Evolutionary conservation across 1,140 invertebrate species (phyloP), one percentile per base, ranked within the genome.

Genomic region (Pogonomyrmex californicus): DNA sequence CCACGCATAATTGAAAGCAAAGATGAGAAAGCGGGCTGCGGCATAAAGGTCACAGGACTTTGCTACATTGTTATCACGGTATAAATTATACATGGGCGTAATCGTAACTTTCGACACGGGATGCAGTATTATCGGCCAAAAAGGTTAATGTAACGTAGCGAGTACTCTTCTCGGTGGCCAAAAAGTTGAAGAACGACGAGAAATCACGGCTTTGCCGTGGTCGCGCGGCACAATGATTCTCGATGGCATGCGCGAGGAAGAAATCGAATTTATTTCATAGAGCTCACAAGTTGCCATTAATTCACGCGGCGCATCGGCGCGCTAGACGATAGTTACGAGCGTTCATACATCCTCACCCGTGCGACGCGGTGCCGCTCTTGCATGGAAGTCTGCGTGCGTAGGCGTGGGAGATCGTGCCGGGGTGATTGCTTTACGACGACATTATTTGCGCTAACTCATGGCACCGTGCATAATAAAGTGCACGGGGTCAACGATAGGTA

Each of bases 351-450:
- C 56, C 73, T 70, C 76, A 77, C 66, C 65, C 54, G 73, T 65
- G 17, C 77, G 49, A 73, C 60, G 51, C 75, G 41, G 41, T 44
- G 14, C 38, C 30, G 44, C 3, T 60, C 60, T 49, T 41, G 23
- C 71, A 73, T 68, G 49, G 49, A 71, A 87, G 58, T 90, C 58
- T 38, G 0, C 38, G 23, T 36, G 88, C 73, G 88, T 78, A 78
- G 88, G 89, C 85, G 88, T 83, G 51, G 86, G 51, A 47, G 82
- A 83, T 85, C 73, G 73, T 86, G 78, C 30, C 60, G 65, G 76
- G 60, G 30, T 92, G 93, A 94, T 94, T 93, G 91, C 91, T 94
- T 94, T 94, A 94, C 91, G 92, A 90, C 91, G 92, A 93, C 93
- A 93, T 94, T 93, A 94, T 93, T 93, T 91, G 91, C 91, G 90